Evolutionary conservation across 2,888 invertebrate genomes (phyloP).

Genomic region (Spodoptera picta): DNA sequence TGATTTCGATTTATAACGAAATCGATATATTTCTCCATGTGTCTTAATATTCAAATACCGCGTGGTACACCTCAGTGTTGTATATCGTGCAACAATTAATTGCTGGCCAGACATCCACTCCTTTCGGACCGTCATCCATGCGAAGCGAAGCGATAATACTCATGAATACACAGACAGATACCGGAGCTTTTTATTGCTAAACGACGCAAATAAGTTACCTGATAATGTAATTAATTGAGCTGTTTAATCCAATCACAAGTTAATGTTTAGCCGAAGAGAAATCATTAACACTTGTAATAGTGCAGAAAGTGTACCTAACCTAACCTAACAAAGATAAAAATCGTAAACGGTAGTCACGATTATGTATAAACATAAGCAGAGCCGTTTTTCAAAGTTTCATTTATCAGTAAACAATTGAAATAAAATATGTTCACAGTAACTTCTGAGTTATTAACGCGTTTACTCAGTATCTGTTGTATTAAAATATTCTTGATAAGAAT

Average conservation of each 20-base stretch:
- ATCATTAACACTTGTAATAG: conserved; percentile 38
- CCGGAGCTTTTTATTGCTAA: conserved; percentile 48
- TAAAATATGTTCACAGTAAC: conserved; percentile 22
- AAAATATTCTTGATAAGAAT: conserved; percentile 8
- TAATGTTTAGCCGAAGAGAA: conserved; percentile 19
- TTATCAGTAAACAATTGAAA: conserved; percentile 31
- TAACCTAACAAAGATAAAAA: conserved; percentile 27
- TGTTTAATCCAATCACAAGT: conserved; percentile 43
- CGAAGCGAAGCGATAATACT: conserved; percentile 68
- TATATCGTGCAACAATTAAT: conserved; percentile 84
- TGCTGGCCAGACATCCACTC: conserved; percentile 75
- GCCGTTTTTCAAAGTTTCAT: conserved; percentile 12
- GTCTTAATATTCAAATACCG: conserved; percentile 69
- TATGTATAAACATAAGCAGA: conserved; percentile 17
- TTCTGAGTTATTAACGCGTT: conserved; percentile 37
- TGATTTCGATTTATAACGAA: conserved; percentile 38
- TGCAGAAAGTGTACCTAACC: conserved; percentile 25
- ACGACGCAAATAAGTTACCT: conserved; percentile 48
- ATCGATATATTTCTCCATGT: conserved; percentile 47
- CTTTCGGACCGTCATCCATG: conserved; percentile 62
- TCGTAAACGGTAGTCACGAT: conserved; percentile 36
- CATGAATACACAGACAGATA: conserved; percentile 54
- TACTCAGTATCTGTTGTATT: conserved; percentile 19
- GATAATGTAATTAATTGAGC: conserved; percentile 58
- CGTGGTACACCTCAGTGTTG: conserved; percentile 72